Conservation (phyloP, 2,113 vertebrate species). For the Pelusios castaneus region DNA sequence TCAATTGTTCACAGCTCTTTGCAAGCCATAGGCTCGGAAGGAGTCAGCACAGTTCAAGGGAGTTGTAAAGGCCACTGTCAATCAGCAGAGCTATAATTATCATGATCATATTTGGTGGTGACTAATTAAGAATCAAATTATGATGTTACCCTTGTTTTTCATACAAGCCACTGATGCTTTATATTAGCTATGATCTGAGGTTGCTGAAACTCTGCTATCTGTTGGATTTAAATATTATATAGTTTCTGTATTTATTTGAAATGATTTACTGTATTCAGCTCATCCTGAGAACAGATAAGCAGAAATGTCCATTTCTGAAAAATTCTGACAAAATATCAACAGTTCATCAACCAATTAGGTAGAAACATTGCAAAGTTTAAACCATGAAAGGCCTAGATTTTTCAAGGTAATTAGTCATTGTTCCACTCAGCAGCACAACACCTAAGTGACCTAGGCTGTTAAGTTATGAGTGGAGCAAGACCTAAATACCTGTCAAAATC, state of each 20-base stretch:
- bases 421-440: neutral
- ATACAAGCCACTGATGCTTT: neutral
- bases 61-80: constrained; percentile 20
- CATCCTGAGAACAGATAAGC: neutral
- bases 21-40: neutral
- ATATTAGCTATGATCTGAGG: neutral
- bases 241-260: neutral
- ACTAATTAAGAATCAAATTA: constrained; percentile 19
- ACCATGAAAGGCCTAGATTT: neutral
- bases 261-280: neutral
- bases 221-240: neutral
- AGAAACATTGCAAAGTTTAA: neutral
- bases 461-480: neutral
- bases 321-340: neutral
- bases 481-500: neutral
- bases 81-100: constrained; percentile 21
- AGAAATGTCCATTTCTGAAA: constrained; percentile 1
- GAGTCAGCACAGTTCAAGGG: neutral
- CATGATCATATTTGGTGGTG: neutral
- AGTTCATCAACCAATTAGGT: neutral
- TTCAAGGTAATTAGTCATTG: neutral
- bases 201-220: neutral
- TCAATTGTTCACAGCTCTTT: neutral
- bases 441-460: too few relatives aligned
- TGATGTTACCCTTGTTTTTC: constrained; percentile 5